Evolutionary conservation across 2,113 vertebrate genomes (phyloP).

Genomic region (Oncorhynchus masou): DNA sequence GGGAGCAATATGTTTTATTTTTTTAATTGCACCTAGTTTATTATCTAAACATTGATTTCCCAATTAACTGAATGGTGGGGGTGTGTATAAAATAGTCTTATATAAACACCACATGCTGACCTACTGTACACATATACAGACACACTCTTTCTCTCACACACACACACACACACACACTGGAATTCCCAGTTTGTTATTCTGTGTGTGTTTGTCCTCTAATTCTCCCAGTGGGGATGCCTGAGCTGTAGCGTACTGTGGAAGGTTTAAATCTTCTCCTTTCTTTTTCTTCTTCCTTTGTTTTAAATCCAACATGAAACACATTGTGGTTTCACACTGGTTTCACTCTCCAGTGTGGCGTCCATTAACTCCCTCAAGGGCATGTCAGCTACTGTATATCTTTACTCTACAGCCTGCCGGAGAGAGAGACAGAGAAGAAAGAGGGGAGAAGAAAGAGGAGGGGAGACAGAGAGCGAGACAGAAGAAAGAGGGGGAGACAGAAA

Average conservation of each 20-base stretch:
- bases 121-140: not conserved
- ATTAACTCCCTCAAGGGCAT: conserved; percentile 26
- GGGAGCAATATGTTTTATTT: no score
- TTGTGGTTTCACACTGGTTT: not conserved
- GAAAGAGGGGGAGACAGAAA: not conserved
- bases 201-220: not conserved
- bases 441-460: not conserved
- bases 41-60: no score
- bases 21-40: no score
- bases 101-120: not conserved
- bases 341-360: not conserved
- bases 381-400: conserved; percentile 26
- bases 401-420: conserved; percentile 15
- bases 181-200: conserved; percentile 9
- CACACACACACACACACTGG: not conserved
- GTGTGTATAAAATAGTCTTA: no score
- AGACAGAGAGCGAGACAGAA: not conserved
- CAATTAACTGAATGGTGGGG: no score
- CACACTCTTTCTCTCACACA: no score
- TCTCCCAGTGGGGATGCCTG: conserved; percentile 5
- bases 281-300: conserved; percentile 26
- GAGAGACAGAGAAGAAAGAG: not conserved
- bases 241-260: conserved; percentile 5
- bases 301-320: conserved; percentile 16
- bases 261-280: conserved; percentile 28